Conservation (phyloP, 1,140 invertebrate genomes). For the Penaeus chinensis region DNA sequence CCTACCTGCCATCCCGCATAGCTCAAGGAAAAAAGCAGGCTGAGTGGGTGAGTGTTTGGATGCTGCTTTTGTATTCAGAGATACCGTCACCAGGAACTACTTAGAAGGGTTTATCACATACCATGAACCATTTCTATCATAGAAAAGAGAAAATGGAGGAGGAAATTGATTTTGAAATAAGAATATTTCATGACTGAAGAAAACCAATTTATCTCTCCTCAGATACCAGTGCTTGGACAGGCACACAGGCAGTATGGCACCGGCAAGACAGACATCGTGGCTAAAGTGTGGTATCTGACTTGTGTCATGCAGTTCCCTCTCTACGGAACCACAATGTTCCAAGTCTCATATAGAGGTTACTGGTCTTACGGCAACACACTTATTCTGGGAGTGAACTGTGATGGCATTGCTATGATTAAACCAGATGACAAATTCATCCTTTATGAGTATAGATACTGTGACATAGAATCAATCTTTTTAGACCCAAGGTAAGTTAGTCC, state of each 20-base stretch:
- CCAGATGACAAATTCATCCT: slow-evolving; percentile 90
- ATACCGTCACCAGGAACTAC: too few relatives aligned
- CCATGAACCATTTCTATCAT: too few relatives aligned
- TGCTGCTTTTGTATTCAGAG: too few relatives aligned
- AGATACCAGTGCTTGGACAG: slow-evolving; percentile 85
- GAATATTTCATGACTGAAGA: too few relatives aligned
- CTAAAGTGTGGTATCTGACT: slow-evolving; percentile 93
- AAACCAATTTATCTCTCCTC: not conserved
- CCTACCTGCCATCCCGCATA: slow-evolving; percentile 83
- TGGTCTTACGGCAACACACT: slow-evolving; percentile 84
- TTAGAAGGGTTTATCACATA: too few relatives aligned
- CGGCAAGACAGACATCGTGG: slow-evolving; percentile 88
- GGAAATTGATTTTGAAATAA: too few relatives aligned
- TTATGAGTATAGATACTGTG: slow-evolving; percentile 87
- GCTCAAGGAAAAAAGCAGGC: slow-evolving; percentile 76
- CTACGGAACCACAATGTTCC: slow-evolving; percentile 93
- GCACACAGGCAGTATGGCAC: slow-evolving; percentile 90
- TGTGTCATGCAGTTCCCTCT: slow-evolving; percentile 97
- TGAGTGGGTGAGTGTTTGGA: slow-evolving; percentile 76
- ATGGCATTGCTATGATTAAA: slow-evolving; percentile 89
- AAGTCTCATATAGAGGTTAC: slow-evolving; percentile 90
- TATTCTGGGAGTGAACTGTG: slow-evolving; percentile 89
- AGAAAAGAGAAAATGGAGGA: too few relatives aligned
- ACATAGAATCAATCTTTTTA: slow-evolving; percentile 90
- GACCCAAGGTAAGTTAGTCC: slow-evolving; percentile 76